A percentile compares a stretch with the other conserved stretches of the same genome.
Conservation (phyloP, 2,888 invertebrate species). For the Drosophila algonquin region DNA sequence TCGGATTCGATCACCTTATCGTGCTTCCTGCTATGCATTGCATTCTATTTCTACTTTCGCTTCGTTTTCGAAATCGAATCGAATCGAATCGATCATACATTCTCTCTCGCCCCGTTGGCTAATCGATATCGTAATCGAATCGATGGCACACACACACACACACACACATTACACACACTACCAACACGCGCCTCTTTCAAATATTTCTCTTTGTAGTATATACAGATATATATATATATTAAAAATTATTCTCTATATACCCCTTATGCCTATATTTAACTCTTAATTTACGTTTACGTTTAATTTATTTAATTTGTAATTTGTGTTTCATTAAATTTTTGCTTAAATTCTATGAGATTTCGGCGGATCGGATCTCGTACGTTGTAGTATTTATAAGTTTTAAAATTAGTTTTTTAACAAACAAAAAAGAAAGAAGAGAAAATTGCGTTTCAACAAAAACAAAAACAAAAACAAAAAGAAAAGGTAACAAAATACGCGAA, state of each 20-base stretch:
- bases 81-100: conserved; percentile 11
- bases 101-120: background rate
- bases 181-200: conserved; percentile 37
- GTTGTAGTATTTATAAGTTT: conserved; percentile 78
- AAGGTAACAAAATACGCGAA: conserved; percentile 35
- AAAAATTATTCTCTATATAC: conserved; percentile 34
- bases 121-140: conserved; percentile 18
- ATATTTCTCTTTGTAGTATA: conserved; percentile 38
- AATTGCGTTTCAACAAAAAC: conserved; percentile 56
- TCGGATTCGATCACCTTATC: conserved; percentile 14
- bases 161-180: conserved; percentile 38
- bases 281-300: conserved; percentile 51
- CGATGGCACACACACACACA: conserved; percentile 27
- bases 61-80: conserved; percentile 20
- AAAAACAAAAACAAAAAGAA: conserved; percentile 13
- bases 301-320: conserved; percentile 71
- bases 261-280: conserved; percentile 36
- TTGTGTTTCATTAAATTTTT: conserved; percentile 57
- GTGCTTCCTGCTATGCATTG: conserved; percentile 38
- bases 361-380: conserved; percentile 75
- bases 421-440: conserved; percentile 22
- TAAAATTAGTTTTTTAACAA: conserved; percentile 57
- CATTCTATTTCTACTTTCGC: conserved; percentile 13
- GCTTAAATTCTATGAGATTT: conserved; percentile 74
- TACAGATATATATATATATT: conserved; percentile 30